phyloP scores from a whole-genome alignment of 1,140 invertebrate species.

The Procambarus clarkii region DNA sequence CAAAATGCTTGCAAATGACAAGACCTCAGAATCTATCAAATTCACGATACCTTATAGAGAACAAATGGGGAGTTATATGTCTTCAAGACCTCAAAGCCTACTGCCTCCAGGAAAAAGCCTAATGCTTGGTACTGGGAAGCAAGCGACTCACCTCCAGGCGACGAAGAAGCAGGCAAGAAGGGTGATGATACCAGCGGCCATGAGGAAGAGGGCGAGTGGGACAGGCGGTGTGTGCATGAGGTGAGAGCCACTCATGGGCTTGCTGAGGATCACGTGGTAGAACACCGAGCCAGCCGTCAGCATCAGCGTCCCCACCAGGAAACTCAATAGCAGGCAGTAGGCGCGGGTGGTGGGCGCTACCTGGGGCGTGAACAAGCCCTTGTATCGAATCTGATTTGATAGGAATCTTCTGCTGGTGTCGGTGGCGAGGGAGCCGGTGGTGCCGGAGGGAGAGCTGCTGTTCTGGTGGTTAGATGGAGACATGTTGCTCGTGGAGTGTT shows the following conservation, averaged over 20 bases:
- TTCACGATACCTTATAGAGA: no score
- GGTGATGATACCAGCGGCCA: conserved; percentile 9
- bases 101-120: no score
- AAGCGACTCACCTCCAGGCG: conserved; percentile 42
- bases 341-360: conserved; percentile 58
- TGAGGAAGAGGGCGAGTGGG: conserved; percentile 39
- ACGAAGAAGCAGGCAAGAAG: conserved; percentile 41
- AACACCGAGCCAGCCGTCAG: conserved; percentile 56
- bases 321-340: conserved; percentile 54
- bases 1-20: no score
- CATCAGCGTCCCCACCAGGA: conserved; percentile 48
- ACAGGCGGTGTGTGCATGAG: conserved; percentile 63
- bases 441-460: background rate
- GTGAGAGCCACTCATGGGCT: conserved; percentile 54
- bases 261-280: conserved; percentile 60
- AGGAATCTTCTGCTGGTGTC: background rate
- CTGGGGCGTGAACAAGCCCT: conserved; percentile 52
- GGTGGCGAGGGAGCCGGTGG: background rate
- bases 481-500: background rate
- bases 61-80: no score
- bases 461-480: background rate
- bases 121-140: no score
- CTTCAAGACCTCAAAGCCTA: no score
- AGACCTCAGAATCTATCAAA: no score
- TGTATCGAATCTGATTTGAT: conserved; percentile 26